A percentile compares a stretch with the other conserved stretches of the same genome.
These are phyloP conservation scores for Austrolebias charrua DNA, from an alignment of 2,797 vertebrate species.

Conservation along the genomic window DNA sequence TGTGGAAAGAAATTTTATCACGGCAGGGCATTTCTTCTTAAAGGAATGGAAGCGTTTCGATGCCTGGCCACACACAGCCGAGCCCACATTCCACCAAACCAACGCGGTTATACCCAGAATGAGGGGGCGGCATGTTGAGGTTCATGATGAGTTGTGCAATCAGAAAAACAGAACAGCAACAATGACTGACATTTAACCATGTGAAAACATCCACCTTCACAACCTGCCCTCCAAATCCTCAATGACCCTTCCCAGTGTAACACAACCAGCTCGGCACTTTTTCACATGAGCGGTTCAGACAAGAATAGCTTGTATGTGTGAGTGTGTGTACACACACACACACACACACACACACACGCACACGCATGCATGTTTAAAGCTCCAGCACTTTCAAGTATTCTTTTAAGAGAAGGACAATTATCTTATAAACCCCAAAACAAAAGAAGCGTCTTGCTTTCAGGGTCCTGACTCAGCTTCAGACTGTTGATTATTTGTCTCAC, in stretches of 20 bases:
- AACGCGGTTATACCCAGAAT: slow-evolving; percentile 65
- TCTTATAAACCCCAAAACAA: slow-evolving; percentile 17
- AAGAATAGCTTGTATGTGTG: slow-evolving; percentile 58
- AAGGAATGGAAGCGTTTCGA: slow-evolving; percentile 55
- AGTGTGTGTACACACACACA: background rate
- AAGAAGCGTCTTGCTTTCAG: slow-evolving; percentile 35
- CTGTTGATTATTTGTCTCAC: slow-evolving; percentile 31
- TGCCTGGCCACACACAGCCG: slow-evolving; percentile 69
- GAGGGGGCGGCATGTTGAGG: slow-evolving; percentile 38
- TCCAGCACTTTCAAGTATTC: slow-evolving; percentile 21
- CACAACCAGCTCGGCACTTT: slow-evolving; percentile 58
- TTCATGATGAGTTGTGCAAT: slow-evolving; percentile 46
- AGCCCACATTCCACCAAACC: slow-evolving; percentile 47
- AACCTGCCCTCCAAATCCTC: slow-evolving; percentile 56
- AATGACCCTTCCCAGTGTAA: slow-evolving; percentile 49
- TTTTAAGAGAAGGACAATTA: slow-evolving; percentile 39
- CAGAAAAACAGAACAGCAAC: slow-evolving; percentile 40
- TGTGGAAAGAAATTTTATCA: slow-evolving; percentile 33
- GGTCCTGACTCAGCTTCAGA: slow-evolving; percentile 29
- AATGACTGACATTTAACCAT: slow-evolving; percentile 63
- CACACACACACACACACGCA: slow-evolving; percentile 13
- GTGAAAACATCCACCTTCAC: slow-evolving; percentile 46
- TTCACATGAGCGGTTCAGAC: slow-evolving; percentile 56
- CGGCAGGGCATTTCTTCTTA: slow-evolving; percentile 47
- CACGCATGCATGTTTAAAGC: slow-evolving; percentile 21